Conservation (phyloP, 2,888 invertebrate species). For the Neocrepidodera transversa region DNA sequence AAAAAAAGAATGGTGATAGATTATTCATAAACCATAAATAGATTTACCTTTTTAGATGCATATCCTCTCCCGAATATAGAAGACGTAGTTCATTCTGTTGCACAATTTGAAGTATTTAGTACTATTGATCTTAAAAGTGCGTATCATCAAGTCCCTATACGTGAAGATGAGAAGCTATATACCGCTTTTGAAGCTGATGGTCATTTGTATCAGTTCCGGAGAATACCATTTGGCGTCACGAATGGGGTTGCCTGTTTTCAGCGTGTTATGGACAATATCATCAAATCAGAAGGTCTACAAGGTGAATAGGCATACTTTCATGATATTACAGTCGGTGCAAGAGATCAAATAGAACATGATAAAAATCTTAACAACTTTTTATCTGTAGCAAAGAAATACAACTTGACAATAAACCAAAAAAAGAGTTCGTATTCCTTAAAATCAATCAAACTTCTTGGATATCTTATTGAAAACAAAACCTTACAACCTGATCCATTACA, state of each 20-base stretch:
- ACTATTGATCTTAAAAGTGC: neutral
- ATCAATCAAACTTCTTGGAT: too few species aligned
- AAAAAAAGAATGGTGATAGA: too few species aligned
- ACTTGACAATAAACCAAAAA: neutral
- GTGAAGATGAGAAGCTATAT: neutral
- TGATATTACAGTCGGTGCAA: constrained; percentile 14
- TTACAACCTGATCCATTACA: neutral
- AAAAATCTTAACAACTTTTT: neutral
- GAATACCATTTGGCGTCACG: constrained; percentile 1
- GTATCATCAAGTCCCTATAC: neutral
- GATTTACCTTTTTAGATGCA: too few species aligned
- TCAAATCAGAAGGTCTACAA: neutral
- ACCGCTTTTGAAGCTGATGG: neutral
- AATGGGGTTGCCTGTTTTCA: constrained; percentile 10
- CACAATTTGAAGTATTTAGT: too few species aligned
- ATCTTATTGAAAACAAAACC: neutral
- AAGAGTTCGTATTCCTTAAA: neutral
- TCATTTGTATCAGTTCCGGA: neutral
- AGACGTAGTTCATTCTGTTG: too few species aligned
- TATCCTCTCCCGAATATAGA: too few species aligned
- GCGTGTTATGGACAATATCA: neutral
- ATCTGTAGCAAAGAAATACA: neutral
- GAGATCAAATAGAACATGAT: constrained; percentile 2
- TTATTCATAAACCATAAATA: too few species aligned
- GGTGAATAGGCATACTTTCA: constrained; percentile 12